Evolutionary conservation across 2,113 vertebrate species (phyloP), one percentile per base, ranked within the genome.

Genomic region (Apaloderma vittatum): DNA sequence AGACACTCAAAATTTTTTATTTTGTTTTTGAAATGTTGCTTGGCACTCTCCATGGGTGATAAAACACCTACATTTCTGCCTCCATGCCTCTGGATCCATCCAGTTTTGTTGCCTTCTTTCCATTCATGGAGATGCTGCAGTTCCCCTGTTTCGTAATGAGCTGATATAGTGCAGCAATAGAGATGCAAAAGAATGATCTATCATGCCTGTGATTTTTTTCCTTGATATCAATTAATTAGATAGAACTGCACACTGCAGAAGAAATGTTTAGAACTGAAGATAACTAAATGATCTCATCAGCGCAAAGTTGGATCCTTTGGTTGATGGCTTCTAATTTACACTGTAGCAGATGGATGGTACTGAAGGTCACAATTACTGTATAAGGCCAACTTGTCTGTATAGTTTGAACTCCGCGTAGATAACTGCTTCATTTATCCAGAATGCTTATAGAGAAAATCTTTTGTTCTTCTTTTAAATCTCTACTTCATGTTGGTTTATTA

Each of bases 311-410:
- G 52, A 86, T 94, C 52, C 55, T 74, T 86, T 91, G 57, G 72
- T 55, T 93, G 81, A 63, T 88, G 43, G 86, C 71, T 97, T 90
- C 76, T 94, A 91, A 97, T 96, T 97, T 94, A 72, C 23, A 23
- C 34, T 68, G 76, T 7, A 89, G 88, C 96, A 97, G 92, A 97
- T 95, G 94, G 94, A 96, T 77, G 49, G 48, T 91, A 79, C 61
- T 94, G 92, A 95, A 94, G 95, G 90, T 97, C 92, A 93, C 72
- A 88, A 75, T 95, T 96, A 93, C 57, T 80, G 55, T 45, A 45
- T 61, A 72, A 95, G 90, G 52, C 65, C 48, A 90, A 88, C 63
- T 86, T 81, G 57, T 88, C 79, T 86, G 23, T 61, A 36, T 6
- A 67, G 59, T 94, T 93, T 92, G 79, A 96, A 71, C 37, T 93